Base-by-base conservation (phyloP, 2,888 invertebrate genomes). In the Acleris holmiana region DNA sequence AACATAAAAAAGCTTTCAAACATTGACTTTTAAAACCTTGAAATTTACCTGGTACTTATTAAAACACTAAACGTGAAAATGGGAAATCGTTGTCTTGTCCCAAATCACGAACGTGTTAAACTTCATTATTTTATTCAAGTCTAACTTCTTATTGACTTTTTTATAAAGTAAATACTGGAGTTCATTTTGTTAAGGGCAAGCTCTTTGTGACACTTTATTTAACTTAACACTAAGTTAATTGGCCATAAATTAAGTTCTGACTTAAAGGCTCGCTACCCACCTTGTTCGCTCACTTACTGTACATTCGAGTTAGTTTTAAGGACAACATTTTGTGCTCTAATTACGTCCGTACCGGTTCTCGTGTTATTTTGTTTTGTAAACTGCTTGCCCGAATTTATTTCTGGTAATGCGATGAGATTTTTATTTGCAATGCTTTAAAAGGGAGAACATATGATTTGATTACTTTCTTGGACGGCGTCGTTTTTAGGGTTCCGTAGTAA, bases 211-310 rank as follows among this genome's bases (percentile, higher is more conserved):
- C 85, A 84, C 85, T 84, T 85, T 86, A 87, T 86, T 87, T 85
- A 83, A 86, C 84, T 85, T 88, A 87, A 89, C 88, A 89, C 83
- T 80, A 80, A 81, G 87, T 88, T 91, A 91, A 90, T 90, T 91
- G 90, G 87, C 86, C 79, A 89, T 91, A 90, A 91, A 91, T 91
- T 89, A 86, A 86, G 84, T 83, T 81, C 80, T 82, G 85, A 85
- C 85, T 86, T 85, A 85, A 86, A 86, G 84, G 83, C 83, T 84
- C 76, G 77, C 80, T 79, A 76, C 77, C 82, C 79, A 79, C 79
- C 85, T 83, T 83, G 82, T 73, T 70, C 69, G 69, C 70, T 72
- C 68, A 61, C 71, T 73, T 73, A 68, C 74, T 71, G 72, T 77
- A 78, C 66, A 71, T 70, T 74, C 71, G 69, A 80, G 79, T 84